phyloP scores from a whole-genome alignment of 2,113 vertebrate species.

The Oncorhynchus gorbuscha region DNA sequence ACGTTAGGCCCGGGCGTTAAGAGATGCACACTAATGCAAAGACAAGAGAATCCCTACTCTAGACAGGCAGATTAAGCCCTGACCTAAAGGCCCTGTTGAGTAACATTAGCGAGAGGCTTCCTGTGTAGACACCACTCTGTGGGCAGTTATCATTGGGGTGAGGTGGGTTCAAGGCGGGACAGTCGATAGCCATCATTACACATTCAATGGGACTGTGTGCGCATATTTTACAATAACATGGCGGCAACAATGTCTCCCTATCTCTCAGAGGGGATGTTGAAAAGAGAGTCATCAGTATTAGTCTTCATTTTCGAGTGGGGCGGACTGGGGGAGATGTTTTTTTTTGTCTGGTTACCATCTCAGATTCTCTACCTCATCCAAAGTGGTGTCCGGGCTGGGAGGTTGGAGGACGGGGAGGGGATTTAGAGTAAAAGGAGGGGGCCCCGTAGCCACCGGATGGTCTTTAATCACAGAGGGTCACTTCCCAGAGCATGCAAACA shows the following conservation, averaged over 20 bases:
- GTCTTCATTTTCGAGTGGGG: constrained; percentile 77
- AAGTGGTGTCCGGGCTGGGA: constrained; percentile 31
- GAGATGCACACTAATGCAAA: constrained; percentile 54
- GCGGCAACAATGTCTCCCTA: constrained; percentile 73
- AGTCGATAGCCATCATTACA: constrained; percentile 83
- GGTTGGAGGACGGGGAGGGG: neutral
- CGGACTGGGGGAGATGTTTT: neutral
- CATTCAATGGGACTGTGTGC: constrained; percentile 34
- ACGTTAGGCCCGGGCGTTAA: constrained; percentile 59
- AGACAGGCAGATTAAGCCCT: constrained; percentile 81
- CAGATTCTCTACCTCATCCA: constrained; percentile 52
- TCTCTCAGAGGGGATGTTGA: constrained; percentile 89
- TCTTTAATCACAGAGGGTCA: constrained; percentile 80
- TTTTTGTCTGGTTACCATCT: constrained; percentile 87
- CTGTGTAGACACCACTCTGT: constrained; percentile 82
- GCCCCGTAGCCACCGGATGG: constrained; percentile 68
- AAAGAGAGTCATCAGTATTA: constrained; percentile 88
- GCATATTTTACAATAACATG: constrained; percentile 67
- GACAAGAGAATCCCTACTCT: constrained; percentile 74
- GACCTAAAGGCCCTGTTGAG: constrained; percentile 82
- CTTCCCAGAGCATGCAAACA: constrained; percentile 82
- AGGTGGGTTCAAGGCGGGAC: constrained; percentile 72
- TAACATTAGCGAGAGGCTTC: constrained; percentile 83
- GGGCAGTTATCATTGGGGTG: constrained; percentile 81
- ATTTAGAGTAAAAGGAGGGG: constrained; percentile 77